phyloP scores from a whole-genome alignment of 2,797 vertebrate species.

The Halcyon leucocephala region DNA sequence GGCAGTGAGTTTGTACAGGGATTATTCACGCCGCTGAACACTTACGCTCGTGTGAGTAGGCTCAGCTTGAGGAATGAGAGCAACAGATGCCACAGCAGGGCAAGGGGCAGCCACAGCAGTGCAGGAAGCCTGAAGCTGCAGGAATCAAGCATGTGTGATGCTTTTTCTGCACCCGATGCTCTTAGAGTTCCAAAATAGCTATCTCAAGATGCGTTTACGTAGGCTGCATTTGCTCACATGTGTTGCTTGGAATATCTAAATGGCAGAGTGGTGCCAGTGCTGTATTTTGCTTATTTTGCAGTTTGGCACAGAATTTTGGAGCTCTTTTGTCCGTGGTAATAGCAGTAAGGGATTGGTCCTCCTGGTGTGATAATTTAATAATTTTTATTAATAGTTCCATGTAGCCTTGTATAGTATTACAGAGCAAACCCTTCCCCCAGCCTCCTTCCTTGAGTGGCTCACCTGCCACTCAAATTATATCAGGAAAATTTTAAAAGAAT shows the following conservation, averaged over 20 bases:
- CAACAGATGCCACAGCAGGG: fast-evolving
- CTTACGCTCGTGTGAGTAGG: fast-evolving
- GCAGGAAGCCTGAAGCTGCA: background rate
- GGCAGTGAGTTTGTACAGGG: background rate
- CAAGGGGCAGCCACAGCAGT: fast-evolving
- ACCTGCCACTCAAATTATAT: background rate
- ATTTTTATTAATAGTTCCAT: background rate
- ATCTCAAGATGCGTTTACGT: background rate
- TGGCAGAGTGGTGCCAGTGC: background rate
- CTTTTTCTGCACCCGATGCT: background rate
- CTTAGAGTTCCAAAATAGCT: background rate
- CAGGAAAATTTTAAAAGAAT: background rate
- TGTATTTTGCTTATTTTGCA: background rate
- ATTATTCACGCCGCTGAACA: background rate
- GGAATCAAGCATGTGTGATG: fast-evolving
- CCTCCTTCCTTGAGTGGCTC: background rate
- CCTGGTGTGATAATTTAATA: background rate
- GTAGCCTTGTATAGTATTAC: background rate
- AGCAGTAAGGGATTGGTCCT: background rate
- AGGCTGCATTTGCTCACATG: background rate
- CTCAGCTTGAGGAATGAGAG: background rate
- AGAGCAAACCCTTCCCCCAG: background rate
- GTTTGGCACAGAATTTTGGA: background rate
- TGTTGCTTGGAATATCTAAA: background rate
- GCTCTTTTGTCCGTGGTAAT: background rate